Base-by-base conservation (phyloP, 2,113 vertebrate genomes). In the Electrona antarctica region DNA sequence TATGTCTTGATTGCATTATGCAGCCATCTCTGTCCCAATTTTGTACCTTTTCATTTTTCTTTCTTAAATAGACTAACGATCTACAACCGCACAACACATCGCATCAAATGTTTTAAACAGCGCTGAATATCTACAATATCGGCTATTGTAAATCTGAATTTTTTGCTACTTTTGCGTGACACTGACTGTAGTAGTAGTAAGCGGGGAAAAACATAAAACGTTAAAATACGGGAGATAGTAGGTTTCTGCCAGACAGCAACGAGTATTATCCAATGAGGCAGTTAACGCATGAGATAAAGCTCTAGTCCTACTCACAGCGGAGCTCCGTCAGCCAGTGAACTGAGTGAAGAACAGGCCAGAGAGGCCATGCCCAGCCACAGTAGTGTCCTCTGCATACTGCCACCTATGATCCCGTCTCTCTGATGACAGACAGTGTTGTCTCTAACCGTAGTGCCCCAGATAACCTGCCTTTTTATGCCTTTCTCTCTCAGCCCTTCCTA, bases 281-380 rank as follows among this genome's bases (percentile, higher is more conserved):
- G 1, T 57, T 21, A 57, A 6, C 1, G 1, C 56, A 58, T 8
- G 47, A 58, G 56, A 21, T 21, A 21, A 21, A 21, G 21, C 21
- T 21, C 8, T 15, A 7, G 11, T 21, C 60, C 0, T 73, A 91
- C 89, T 86, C 64, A 91, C 89, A 87, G 2, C 57, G 55, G 58
- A 15, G 28, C n/a, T 49, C 71, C 87, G 67, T 81, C 68, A 73
- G 68, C 68, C 11, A 72, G 41, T 62, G 60, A 67, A 49, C 12
- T 73, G 3, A 84, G 7, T 7, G 49, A 82, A 13, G 8, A 69
- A 52, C 79, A 77, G 70, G 81, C 81, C 85, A 87, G 61, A 67
- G 76, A 77, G 82, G 82, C 84, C 84, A 83, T 54, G 29, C 47
- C 10, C 65, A 87, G 79, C 76, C 72, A 80, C 71, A 83, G 49